These are phyloP conservation scores for Drosophila kanapiae DNA, from an alignment of 1,140 invertebrate species.

Conservation along the genomic window DNA sequence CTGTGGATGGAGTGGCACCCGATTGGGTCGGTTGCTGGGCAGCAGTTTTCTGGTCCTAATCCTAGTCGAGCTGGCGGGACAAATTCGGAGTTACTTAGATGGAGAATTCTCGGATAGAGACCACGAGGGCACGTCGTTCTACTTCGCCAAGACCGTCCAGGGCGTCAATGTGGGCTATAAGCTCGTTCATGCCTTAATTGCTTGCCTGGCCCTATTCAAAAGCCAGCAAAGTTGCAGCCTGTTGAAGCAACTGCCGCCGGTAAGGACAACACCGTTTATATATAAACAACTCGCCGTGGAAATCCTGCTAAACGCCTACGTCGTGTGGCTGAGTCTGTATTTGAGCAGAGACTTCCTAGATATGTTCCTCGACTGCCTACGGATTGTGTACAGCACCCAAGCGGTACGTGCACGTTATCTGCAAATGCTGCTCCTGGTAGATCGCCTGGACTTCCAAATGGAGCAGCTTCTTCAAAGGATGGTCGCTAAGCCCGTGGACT, in stretches of 20 bases:
- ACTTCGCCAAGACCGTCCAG: conserved; percentile 33
- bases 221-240: conserved; percentile 34
- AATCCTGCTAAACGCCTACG: background rate
- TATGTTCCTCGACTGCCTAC: conserved; percentile 16
- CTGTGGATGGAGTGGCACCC: conserved; percentile 32
- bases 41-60: conserved; percentile 36
- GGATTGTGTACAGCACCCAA: conserved; percentile 39
- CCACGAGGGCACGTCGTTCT: background rate
- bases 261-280: background rate
- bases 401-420: conserved; percentile 60
- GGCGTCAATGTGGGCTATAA: conserved; percentile 48
- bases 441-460: conserved; percentile 49
- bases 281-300: conserved; percentile 27
- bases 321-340: background rate
- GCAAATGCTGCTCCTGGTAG: conserved; percentile 53
- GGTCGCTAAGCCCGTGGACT: background rate
- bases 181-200: conserved; percentile 39
- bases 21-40: conserved; percentile 23
- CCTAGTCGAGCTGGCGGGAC: conserved; percentile 8
- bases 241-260: conserved; percentile 33
- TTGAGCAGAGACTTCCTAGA: fast-evolving
- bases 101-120: background rate
- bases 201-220: conserved; percentile 13
- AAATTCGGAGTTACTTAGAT: conserved; percentile 23
- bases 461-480: conserved; percentile 21